Conservation (phyloP, 2,888 invertebrate genomes). For the Spilarctia lutea region DNA sequence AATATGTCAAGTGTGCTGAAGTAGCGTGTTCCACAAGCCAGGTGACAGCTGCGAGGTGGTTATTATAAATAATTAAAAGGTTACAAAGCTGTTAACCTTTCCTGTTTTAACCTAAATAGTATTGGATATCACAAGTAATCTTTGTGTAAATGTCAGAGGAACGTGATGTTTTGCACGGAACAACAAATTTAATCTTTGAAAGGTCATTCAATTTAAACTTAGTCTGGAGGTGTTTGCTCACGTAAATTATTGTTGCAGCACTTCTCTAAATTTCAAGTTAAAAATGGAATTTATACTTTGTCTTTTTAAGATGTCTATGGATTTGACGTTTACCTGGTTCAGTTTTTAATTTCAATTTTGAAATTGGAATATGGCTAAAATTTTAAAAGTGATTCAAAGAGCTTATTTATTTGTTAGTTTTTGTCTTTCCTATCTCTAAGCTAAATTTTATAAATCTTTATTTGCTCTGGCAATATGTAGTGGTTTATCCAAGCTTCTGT, state of each 20-base stretch:
- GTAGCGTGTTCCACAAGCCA: not conserved
- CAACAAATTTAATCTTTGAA: not conserved
- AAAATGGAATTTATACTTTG: not conserved
- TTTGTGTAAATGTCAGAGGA: not conserved
- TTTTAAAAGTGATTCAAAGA: too few species aligned
- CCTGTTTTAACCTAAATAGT: not conserved
- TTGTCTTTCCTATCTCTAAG: not conserved
- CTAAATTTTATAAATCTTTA: not conserved
- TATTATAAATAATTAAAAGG: not conserved
- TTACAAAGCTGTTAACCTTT: not conserved
- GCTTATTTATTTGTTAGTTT: too few species aligned
- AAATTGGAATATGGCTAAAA: not conserved
- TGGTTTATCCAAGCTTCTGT: too few species aligned
- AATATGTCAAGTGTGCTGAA: not conserved
- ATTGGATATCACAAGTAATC: not conserved
- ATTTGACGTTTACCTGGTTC: not conserved
- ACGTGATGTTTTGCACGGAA: not conserved
- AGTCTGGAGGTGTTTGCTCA: not conserved
- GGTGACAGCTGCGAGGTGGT: not conserved
- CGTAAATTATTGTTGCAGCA: not conserved
- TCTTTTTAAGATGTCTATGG: not conserved
- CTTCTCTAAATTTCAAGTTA: not conserved
- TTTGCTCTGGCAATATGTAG: too few species aligned
- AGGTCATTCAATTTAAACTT: slow-evolving; percentile 2
- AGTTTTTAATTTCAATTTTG: not conserved